Evolutionary conservation across 2,113 vertebrate species (phyloP), one percentile per base, ranked within the genome.

Genomic region (Neotragus pygmaeus): DNA sequence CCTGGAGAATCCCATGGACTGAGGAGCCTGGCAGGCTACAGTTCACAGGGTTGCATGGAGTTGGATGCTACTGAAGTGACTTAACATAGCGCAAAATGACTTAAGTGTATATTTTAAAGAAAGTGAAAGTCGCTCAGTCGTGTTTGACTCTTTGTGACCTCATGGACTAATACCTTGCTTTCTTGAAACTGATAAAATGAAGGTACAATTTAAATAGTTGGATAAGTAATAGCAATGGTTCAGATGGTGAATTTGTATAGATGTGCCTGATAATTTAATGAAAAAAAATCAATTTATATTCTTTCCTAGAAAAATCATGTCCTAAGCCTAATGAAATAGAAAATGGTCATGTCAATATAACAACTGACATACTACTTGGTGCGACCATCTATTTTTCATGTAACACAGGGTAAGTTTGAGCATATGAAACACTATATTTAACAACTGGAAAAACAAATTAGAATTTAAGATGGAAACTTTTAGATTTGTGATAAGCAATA

Each of bases 341-440:
- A 89, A 97, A 99, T 2, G 99, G 99, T 62, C 45, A 57, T n/a
- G 85, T 99, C 11, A 12, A 0, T 36, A 47, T 64, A 95, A 15
- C 53, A 84, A 49, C 53, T 5, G 96, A 96, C 58, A 33, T 97
- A 13, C 66, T 90, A 15, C 94, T 98, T 25, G 99, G 97, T 3
- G 97, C 98, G 3, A 27, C 19, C 0, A 98, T 99, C 90, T 1
- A 0, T 39, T 99, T 98, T 70, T 39, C 93, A 7, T 99, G 99
- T 73, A 27, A 99, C 2, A 27, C 88, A 66, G 99, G 99, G 99
- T 99, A 97, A 99, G 99, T 97, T 33, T 91, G 51, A 27, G 23
- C 51, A 43, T 39, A 25, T n/a, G 82, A 7, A 49, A 33, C 27
- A 60, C 7, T 89, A 0, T 53, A 12, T 87, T 92, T 84, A 84